phyloP scores from a whole-genome alignment of 2,888 invertebrate genomes.

The Dolichomitus sp. region DNA sequence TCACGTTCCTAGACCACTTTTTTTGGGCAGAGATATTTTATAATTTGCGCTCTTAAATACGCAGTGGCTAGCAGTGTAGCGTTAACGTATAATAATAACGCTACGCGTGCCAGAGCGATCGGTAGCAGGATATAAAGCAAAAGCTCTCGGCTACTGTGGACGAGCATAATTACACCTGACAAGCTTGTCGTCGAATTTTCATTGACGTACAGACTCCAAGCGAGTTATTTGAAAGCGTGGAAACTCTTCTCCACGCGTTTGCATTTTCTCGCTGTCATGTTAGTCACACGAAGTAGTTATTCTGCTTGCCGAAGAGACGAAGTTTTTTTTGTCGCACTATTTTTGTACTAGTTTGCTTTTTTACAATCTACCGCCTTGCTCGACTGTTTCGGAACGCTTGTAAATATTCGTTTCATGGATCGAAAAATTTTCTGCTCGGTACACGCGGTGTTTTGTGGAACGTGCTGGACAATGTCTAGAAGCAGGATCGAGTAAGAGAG shows the following conservation, averaged over 20 bases:
- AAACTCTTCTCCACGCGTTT: not conserved
- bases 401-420: constrained; percentile 48
- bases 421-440: constrained; percentile 39
- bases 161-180: constrained; percentile 14
- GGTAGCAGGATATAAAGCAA: not conserved
- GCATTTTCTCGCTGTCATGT: constrained; percentile 1
- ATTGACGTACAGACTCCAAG: not conserved
- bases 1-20: not conserved
- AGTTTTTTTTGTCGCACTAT: not conserved
- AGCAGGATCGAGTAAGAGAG: constrained; percentile 38
- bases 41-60: constrained; percentile 7
- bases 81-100: not conserved
- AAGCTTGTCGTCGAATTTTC: not conserved
- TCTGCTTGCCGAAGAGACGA: not conserved
- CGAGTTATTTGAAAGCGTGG: not conserved
- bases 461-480: constrained; percentile 43
- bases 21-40: constrained; percentile 5
- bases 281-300: not conserved
- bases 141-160: not conserved
- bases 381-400: not conserved
- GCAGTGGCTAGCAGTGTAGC: not conserved
- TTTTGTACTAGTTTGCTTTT: not conserved
- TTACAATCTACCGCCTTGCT: not conserved
- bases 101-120: not conserved
- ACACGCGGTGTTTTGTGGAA: constrained; percentile 18